These are phyloP conservation scores for Microctenopoma steveboyesi DNA, from an alignment of 2,797 vertebrate species.

Conservation along the genomic window DNA sequence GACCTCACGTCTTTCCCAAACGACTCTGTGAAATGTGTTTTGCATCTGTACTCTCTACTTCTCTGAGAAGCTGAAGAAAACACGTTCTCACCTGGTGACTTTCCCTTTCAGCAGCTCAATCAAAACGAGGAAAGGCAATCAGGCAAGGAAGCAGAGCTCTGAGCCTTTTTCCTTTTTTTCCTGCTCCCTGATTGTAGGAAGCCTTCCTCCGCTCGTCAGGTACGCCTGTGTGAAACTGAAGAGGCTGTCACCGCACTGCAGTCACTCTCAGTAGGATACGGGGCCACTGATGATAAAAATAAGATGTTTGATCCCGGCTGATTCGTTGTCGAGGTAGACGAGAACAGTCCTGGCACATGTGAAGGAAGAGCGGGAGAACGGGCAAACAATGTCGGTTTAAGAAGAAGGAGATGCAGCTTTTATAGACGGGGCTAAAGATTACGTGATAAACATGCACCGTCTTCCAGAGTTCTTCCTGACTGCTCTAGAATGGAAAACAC, in stretches of 20 bases:
- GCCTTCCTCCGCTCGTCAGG: conserved; percentile 10
- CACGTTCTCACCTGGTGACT: not conserved
- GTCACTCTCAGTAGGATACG: conserved; percentile 45
- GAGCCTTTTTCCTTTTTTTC: conserved; percentile 2
- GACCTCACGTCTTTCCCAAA: not conserved
- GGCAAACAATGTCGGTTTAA: too few relatives aligned
- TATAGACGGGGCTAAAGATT: too few relatives aligned
- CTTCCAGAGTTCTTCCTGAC: not conserved
- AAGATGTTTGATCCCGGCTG: conserved; percentile 53
- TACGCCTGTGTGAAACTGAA: conserved; percentile 41
- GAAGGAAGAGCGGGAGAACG: not conserved
- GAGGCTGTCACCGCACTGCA: conserved; percentile 36
- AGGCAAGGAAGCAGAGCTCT: conserved; percentile 26
- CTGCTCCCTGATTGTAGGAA: conserved; percentile 40
- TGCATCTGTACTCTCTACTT: too few relatives aligned
- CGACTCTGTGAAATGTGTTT: not conserved
- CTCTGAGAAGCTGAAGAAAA: conserved; percentile 5
- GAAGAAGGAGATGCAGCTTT: too few relatives aligned
- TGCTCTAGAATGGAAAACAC: not conserved
- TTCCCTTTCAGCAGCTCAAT: conserved; percentile 10
- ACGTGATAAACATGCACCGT: not conserved
- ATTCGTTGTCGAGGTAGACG: conserved; percentile 41
- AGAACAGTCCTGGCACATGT: conserved; percentile 21
- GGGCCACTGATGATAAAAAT: conserved; percentile 51
- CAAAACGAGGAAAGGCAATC: conserved; percentile 34